Evolutionary conservation across 2,113 vertebrate genomes (phyloP), one percentile per base, ranked within the genome.

Genomic region (Helogale parvula): DNA sequence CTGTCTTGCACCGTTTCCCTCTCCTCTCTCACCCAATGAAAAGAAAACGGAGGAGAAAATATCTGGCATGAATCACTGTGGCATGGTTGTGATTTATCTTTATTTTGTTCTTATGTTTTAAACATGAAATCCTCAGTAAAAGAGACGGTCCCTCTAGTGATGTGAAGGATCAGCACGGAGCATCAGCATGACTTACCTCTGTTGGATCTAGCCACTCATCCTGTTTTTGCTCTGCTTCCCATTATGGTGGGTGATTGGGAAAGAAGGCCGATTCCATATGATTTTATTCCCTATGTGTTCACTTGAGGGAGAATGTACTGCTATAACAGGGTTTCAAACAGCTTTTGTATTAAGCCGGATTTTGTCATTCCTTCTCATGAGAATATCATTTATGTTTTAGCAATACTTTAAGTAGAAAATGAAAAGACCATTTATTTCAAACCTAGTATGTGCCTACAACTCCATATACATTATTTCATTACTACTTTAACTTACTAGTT

Each of bases 51-150:
- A 57, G 31, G 63, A 86, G 23, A 11, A 76, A 72, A 14, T 90
- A 76, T 69, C 13, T 93, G 72, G 54, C 94, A 54, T 4, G 38
- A 50, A 35, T 85, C 88, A n/a, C 14, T 35, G 74, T 2, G 74
- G 21, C 31, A 33, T 52, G 50, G 33, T 65, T 88, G 27, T 17
- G 31, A n/a, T 80, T 23, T 13, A 33, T 93, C 79, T 96, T 25
- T 72, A 85, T 79, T 96, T 94, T 72, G 84, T 85, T 71, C 81
- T 93, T 90, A 77, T 77, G 88, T 95, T 96, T 97, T 95, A 97
- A 95, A 96, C 90, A 82, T 91, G 76, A 95, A 93, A 57, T 60
- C n/a, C 45, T 54, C 68, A 72, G 35, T 21, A n/a, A 72, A 88
- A 83, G 45, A 21, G 88, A 21, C 2, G 2, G 38, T 13, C 8